Evolutionary conservation across 35 echinoderm and acorn worm species (phyloP).

Genomic region (Lytechinus variegatus): DNA sequence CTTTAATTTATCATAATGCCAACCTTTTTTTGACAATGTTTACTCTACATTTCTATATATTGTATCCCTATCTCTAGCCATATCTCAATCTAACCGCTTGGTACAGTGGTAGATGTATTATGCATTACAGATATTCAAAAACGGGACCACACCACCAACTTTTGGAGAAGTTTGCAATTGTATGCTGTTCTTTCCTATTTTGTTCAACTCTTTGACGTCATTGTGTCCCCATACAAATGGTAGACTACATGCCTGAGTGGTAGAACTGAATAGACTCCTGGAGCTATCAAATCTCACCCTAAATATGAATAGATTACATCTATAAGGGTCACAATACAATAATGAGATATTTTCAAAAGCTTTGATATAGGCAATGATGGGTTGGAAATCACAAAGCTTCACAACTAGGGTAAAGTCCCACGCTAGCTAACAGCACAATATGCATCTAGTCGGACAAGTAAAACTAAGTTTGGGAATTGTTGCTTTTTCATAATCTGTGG

Average conservation of each 20-base stretch:
- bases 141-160: too few species aligned
- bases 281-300: background rate
- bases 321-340: background rate
- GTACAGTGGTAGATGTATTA: too few species aligned
- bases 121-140: too few species aligned
- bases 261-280: background rate
- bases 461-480: background rate
- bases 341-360: background rate
- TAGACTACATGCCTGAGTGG: background rate
- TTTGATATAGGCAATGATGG: background rate
- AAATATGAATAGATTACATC: background rate
- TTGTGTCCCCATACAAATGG: background rate
- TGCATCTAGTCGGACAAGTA: background rate
- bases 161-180: too few species aligned
- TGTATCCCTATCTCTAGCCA: too few species aligned
- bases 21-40: too few species aligned
- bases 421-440: background rate
- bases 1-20: too few species aligned
- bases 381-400: background rate
- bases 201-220: background rate
- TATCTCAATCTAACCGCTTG: too few species aligned
- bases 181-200: too few species aligned
- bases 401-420: background rate
- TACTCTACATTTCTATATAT: too few species aligned
- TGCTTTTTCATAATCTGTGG: background rate